A percentile compares a stretch with the other conserved stretches of the same genome.
Evolutionary conservation across 2,888 invertebrate species (phyloP).

Genomic region (Synanthedon myopaeformis): DNA sequence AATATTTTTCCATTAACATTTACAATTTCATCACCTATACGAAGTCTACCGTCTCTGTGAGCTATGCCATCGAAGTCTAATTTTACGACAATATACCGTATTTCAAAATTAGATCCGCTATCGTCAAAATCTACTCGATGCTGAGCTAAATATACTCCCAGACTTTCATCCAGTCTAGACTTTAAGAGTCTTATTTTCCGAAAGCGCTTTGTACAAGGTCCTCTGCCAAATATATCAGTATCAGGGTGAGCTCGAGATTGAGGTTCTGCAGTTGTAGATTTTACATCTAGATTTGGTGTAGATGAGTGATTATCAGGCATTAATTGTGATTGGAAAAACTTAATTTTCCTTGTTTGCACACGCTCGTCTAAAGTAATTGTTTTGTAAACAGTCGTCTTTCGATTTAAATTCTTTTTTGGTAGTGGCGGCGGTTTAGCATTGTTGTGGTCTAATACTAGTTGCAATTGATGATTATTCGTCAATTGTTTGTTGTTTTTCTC

Average conservation of each 20-base stretch:
- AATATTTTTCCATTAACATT: conserved; percentile 88
- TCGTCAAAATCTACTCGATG: conserved; percentile 69
- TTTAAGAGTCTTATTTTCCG: conserved; percentile 76
- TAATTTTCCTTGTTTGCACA: conserved; percentile 61
- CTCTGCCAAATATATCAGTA: conserved; percentile 62
- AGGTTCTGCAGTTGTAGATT: conserved; percentile 33
- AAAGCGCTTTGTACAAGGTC: conserved; percentile 72
- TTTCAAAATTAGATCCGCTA: conserved; percentile 68
- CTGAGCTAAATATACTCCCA: conserved; percentile 79
- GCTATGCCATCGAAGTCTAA: conserved; percentile 76
- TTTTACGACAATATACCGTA: conserved; percentile 73
- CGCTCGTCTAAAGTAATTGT: conserved; percentile 62
- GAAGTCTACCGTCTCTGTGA: conserved; percentile 83
- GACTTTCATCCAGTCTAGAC: conserved; percentile 74
- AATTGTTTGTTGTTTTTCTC: conserved; percentile 21
- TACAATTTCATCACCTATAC: conserved; percentile 89
- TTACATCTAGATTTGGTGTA: conserved; percentile 35
- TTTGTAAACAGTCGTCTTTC: conserved; percentile 56
- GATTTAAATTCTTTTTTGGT: conserved; percentile 56
- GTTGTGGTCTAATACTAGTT: conserved; percentile 33
- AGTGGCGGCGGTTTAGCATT: conserved; percentile 58
- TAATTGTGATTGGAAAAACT: conserved; percentile 59
- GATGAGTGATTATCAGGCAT: conserved; percentile 41
- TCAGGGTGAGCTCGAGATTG: conserved; percentile 35
- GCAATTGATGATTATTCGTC: conserved; percentile 16